Evolutionary conservation across 2,888 invertebrate genomes (phyloP).

Genomic region (Odontomyia ornata): DNA sequence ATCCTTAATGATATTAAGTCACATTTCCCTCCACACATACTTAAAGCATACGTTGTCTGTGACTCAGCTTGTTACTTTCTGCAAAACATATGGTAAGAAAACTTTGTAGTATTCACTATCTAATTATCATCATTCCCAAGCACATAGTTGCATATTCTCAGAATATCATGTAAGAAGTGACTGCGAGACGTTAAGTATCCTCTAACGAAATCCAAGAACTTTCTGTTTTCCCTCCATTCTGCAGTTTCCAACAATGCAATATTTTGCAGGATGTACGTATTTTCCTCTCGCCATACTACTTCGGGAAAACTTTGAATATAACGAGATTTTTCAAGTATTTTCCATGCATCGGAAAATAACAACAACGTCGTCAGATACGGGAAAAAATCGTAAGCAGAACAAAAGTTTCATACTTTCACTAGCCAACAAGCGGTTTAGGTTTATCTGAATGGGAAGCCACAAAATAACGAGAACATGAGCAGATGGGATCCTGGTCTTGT

Average conservation of each 20-base stretch:
- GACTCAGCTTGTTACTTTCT: too few relatives aligned
- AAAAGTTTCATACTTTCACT: conserved; percentile 38
- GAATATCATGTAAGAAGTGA: neutral
- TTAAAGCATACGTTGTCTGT: too few relatives aligned
- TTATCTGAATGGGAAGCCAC: conserved; percentile 37
- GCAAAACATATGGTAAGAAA: neutral
- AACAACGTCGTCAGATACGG: neutral
- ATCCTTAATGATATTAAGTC: too few relatives aligned
- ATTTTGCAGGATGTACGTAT: neutral
- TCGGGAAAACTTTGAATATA: conserved; percentile 7
- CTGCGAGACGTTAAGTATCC: conserved; percentile 5
- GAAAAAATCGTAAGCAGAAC: conserved; percentile 26
- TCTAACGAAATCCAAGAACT: conserved; percentile 28
- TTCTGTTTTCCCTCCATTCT: neutral
- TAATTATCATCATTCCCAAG: conserved; percentile 23
- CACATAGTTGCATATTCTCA: conserved; percentile 3
- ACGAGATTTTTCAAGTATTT: conserved; percentile 27
- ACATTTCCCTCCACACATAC: too few relatives aligned
- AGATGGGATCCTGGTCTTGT: conserved; percentile 36
- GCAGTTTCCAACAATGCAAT: conserved; percentile 13
- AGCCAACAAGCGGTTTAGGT: conserved; percentile 39
- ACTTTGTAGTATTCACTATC: neutral
- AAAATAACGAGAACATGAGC: conserved; percentile 31
- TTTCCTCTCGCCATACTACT: neutral
- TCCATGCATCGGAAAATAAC: conserved; percentile 15